Evolutionary conservation across 1,140 invertebrate genomes (phyloP).

Genomic region (Drosophila aff.): DNA sequence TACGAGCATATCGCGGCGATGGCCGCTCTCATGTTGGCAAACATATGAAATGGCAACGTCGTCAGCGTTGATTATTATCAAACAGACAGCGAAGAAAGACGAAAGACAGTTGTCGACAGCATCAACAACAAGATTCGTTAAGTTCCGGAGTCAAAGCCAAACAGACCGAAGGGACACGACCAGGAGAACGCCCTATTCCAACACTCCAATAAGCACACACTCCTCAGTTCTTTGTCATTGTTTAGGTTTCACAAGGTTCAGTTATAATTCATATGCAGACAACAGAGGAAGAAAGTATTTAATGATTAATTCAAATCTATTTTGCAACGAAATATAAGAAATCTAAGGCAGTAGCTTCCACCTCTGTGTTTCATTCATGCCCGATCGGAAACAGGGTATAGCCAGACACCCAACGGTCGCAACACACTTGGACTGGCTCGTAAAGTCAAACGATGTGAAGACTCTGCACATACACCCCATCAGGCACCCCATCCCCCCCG

Average conservation of each 20-base stretch:
- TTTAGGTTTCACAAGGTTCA: too few relatives aligned
- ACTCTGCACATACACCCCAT: slow-evolving; percentile 39
- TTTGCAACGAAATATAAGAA: neutral
- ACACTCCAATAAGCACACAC: neutral
- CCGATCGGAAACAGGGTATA: slow-evolving; percentile 2
- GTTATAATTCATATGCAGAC: too few relatives aligned
- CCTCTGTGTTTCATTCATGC: neutral
- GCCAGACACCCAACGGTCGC: slow-evolving; percentile 28
- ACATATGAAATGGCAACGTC: slow-evolving; percentile 60
- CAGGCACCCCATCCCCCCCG: neutral
- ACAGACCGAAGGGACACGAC: neutral
- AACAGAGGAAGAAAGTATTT: neutral
- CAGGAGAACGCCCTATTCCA: neutral
- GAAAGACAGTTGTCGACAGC: slow-evolving; percentile 34
- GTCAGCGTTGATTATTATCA: slow-evolving; percentile 73
- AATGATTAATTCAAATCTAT: neutral
- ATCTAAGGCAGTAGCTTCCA: neutral
- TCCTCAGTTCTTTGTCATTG: too few relatives aligned
- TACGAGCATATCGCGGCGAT: slow-evolving; percentile 31
- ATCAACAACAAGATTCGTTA: slow-evolving; percentile 30
- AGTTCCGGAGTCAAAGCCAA: slow-evolving; percentile 10
- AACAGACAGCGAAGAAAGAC: slow-evolving; percentile 56
- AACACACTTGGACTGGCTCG: slow-evolving; percentile 52
- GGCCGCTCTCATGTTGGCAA: slow-evolving; percentile 56
- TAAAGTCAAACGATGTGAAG: slow-evolving; percentile 72